Evolutionary conservation across 2,113 vertebrate species (phyloP), one percentile per base, ranked within the genome.

Genomic region (Myodes glareolus): DNA sequence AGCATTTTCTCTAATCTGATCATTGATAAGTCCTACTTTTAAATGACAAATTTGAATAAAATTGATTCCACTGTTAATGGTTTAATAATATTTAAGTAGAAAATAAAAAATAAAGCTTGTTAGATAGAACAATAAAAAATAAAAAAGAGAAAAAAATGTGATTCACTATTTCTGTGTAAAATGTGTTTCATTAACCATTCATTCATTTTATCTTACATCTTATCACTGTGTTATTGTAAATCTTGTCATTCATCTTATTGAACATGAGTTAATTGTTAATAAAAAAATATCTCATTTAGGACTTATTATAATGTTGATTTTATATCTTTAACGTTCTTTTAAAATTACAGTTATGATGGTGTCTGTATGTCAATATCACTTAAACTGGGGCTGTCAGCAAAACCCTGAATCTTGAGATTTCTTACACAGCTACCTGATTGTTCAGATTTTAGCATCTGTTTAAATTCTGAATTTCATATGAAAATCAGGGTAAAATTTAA

Each of bases 41-140:
- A 47, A 39, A 27, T 14, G 25, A 14, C 14, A 61, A 65, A 70
- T 58, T 8, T 73, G n/a, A 91, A 27, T 58, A 55, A 94, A 65
- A 42, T 0, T 88, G 14, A 72, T 65, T 63, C 52, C 94, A 92
- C 78, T 58, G 80, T 12, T 76, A 93, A 72, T 29, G 45, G 75
- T 77, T 88, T 88, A 68, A 76, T 68, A 73, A 84, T 31, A 52
- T 68, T 94, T 88, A 87, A n/a, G 25, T 58, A 85, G 42, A 81
- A 91, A 75, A 36, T 21, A 27, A 70, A 7, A 21, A 11, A 31
- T 76, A 58, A 58, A 58, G 19, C 6, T 47, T 5, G 45, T 58
- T 58, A 58, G 55, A 5, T 58, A 58, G 58, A 58, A 21, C 58
- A n/a, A 31, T 65, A 80, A 31, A 86, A 91, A 75, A 58, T 58